Conservation (phyloP, 2,113 vertebrate genomes). For the Neotragus moschatus region DNA sequence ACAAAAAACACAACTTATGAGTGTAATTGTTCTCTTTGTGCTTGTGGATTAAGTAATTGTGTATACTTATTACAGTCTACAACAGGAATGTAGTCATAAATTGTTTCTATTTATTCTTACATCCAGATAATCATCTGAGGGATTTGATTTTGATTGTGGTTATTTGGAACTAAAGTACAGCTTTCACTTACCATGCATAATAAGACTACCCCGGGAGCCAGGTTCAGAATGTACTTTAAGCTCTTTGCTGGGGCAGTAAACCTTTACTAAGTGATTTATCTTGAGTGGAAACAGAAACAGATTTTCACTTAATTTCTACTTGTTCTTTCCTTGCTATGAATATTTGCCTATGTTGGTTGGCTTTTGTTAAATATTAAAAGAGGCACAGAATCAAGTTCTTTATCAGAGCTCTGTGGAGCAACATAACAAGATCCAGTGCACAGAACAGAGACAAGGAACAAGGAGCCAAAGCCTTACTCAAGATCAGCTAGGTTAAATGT, state of each 20-base stretch:
- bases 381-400: slow-evolving; percentile 14
- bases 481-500: background rate
- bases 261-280: slow-evolving; percentile 21
- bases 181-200: background rate
- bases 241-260: background rate
- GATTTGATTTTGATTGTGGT: slow-evolving; percentile 38
- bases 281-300: slow-evolving; percentile 30
- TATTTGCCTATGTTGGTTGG: slow-evolving; percentile 14
- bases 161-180: background rate
- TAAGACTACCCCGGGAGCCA: background rate
- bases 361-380: slow-evolving; percentile 41
- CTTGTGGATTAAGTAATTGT: slow-evolving; percentile 32
- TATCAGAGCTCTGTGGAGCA: background rate
- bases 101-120: slow-evolving; percentile 29
- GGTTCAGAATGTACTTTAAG: background rate
- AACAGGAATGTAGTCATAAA: slow-evolving; percentile 15
- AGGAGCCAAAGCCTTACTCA: background rate
- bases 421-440: background rate
- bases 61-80: slow-evolving; percentile 10
- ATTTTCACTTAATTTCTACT: slow-evolving; percentile 21
- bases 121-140: slow-evolving; percentile 8
- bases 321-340: slow-evolving; percentile 21
- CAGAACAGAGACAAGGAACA: background rate
- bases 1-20: slow-evolving; percentile 1
- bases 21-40: slow-evolving; percentile 39